Percentiles rank a stretch among this genome's conserved stretches.
Evolutionary conservation across 2,888 invertebrate genomes (phyloP).

Genomic region (Hermaeophaga mercurialis): DNA sequence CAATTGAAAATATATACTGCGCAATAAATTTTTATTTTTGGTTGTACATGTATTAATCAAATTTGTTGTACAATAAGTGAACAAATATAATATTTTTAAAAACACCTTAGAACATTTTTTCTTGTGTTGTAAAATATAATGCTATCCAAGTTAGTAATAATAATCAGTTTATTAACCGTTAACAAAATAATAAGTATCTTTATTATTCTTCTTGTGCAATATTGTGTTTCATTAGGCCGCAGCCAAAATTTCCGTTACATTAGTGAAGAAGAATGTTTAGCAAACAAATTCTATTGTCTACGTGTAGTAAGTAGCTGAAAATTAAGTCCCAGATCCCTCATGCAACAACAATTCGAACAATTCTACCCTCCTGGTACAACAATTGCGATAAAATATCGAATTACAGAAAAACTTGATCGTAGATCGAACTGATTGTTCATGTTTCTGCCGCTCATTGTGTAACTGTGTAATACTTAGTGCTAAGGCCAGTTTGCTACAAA

Average conservation of each 20-base stretch:
- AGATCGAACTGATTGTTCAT: slow-evolving; percentile 32
- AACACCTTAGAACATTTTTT: no score
- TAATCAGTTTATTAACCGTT: no score
- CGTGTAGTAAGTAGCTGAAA: slow-evolving; percentile 37
- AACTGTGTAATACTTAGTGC: slow-evolving; percentile 25
- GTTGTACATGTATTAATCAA: no score
- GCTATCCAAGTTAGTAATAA: no score
- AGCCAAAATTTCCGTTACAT: slow-evolving; percentile 35
- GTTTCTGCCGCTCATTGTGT: slow-evolving; percentile 31
- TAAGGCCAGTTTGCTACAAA: slow-evolving; percentile 7
- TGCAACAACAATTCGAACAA: slow-evolving; percentile 32
- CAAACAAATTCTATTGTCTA: slow-evolving; percentile 35
- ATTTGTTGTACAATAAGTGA: no score
- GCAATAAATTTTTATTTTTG: no score
- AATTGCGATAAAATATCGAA: slow-evolving; percentile 36
- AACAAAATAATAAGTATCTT: no score
- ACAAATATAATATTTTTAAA: no score
- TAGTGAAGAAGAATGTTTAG: slow-evolving; percentile 28
- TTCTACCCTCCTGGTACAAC: slow-evolving; percentile 30
- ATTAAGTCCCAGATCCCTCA: slow-evolving; percentile 33
- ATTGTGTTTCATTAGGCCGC: no score
- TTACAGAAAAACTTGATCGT: slow-evolving; percentile 29
- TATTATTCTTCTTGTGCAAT: no score
- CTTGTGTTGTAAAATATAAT: no score
- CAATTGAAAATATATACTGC: no score